Evolutionary conservation across 2,797 vertebrate species (phyloP), one percentile per base, ranked within the genome.

Genomic region (Phrynocephalus vlangalii): DNA sequence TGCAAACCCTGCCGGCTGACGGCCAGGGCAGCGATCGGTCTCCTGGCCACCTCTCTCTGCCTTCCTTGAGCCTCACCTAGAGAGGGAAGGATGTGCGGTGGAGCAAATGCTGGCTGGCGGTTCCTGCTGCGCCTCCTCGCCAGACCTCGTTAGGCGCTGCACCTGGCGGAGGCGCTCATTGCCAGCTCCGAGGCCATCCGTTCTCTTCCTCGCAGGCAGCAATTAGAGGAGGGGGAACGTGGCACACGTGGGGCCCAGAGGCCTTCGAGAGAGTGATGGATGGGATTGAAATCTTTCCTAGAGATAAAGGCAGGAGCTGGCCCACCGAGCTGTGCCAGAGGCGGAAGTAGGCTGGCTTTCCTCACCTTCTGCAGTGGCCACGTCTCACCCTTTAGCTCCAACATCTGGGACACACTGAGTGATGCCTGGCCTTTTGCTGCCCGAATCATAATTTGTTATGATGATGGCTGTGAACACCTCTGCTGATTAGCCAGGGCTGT

Each of bases 91-190:
- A 63, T 18, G 20, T 67, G 33, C 30, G 13, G 72, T 6, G 91
- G 13, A 56, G 52, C 52, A 56, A 92, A 84, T 52, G 91, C 26
- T 89, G 88, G 87, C 88, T 38, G 26, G 82, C 2, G 84, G 84
- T 71, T 78, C 78, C 52, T 6, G 1, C 79, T 84, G 24, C 66
- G 90, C 94, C 91, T 96, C 95, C 94, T 91, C 95, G 95, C 94
- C 95, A 96, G 95, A 86, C 92, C 94, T 92, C 88, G 93, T 92
- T 90, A 87, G 94, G 93, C 91, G 83, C 90, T 26, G 6, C 90
- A 94, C 95, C 95, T 96, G 94, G 94, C 92, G 22, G 48, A 83
- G 90, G 90, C 92, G 92, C 91, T 85, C 82, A 66, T 81, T 85
- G 83, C 87, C 89, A 82, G 91, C 85, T 91, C 79, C 89, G 83